phyloP scores from a whole-genome alignment of 2,888 invertebrate genomes.

The Chromoteleia sp. region DNA sequence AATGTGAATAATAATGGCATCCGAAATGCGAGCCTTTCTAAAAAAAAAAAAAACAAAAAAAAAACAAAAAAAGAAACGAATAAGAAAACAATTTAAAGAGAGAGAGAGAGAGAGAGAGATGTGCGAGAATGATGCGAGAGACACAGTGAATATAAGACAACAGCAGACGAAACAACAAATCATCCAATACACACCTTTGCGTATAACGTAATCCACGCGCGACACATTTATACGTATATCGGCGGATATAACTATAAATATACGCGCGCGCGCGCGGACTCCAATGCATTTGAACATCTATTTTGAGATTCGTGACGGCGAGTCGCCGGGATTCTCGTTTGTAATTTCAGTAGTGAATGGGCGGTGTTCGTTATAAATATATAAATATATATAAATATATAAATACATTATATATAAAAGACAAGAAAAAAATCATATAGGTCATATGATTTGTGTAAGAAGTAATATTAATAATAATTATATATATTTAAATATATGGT shows the following conservation, averaged over 20 bases:
- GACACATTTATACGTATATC: constrained; percentile 40
- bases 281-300: constrained; percentile 81
- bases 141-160: constrained; percentile 71
- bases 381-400: constrained; percentile 81
- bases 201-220: constrained; percentile 8
- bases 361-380: constrained; percentile 85
- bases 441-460: constrained; percentile 83
- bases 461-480: constrained; percentile 78
- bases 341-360: constrained; percentile 84
- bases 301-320: constrained; percentile 76
- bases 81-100: constrained; percentile 18
- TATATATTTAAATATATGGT: constrained; percentile 75
- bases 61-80: constrained; percentile 12
- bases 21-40: background rate
- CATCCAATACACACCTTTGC: constrained; percentile 22
- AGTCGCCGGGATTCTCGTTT: constrained; percentile 79
- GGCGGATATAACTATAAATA: constrained; percentile 32
- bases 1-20: constrained; percentile 6
- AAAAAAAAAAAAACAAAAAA: constrained; percentile 9
- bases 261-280: constrained; percentile 1
- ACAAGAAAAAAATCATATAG: constrained; percentile 81
- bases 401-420: constrained; percentile 71
- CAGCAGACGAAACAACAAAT: constrained; percentile 65
- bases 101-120: constrained; percentile 21
- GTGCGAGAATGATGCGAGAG: constrained; percentile 55